These are phyloP conservation scores for Euphonia xanthogaster DNA, from an alignment of 2,797 vertebrate species.

Conservation along the genomic window DNA sequence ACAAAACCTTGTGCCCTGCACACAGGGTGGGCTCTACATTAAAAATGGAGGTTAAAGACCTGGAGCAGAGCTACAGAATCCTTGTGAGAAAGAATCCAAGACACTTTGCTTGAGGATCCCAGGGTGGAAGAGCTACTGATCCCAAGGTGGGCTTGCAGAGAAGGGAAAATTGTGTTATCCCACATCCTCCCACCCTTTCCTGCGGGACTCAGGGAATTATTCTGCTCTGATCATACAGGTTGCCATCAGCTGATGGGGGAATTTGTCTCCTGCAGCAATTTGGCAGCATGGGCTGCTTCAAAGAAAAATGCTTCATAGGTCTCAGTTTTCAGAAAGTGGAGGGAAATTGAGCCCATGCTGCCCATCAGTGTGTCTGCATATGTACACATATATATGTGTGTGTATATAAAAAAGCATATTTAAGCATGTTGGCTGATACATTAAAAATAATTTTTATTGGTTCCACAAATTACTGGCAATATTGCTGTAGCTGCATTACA, in stretches of 20 bases:
- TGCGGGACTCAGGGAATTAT: not conserved
- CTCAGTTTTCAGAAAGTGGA: not conserved
- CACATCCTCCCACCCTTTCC: not conserved
- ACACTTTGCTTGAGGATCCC: not conserved
- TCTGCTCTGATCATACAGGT: not conserved
- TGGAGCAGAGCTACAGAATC: not conserved
- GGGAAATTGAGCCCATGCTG: not conserved
- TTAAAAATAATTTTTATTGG: conserved; percentile 31
- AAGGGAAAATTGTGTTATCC: not conserved
- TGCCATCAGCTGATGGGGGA: not conserved
- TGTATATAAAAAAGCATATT: not conserved
- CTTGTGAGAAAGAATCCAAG: not conserved
- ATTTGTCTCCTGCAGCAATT: not conserved
- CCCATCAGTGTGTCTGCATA: not conserved
- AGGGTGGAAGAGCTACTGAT: not conserved
- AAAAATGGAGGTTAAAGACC: not conserved
- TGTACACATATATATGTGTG: not conserved
- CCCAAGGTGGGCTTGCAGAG: not conserved
- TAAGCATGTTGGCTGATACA: not conserved
- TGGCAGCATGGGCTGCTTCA: not conserved
- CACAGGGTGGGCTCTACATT: not conserved
- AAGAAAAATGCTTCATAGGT: not conserved
- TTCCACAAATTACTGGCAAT: not conserved
- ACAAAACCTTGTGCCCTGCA: not conserved
- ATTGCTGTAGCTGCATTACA: conserved; percentile 13